A percentile compares a stretch with the other conserved stretches of the same genome.
Conservation (phyloP, 2,113 vertebrate species). For the Orcinus orca region DNA sequence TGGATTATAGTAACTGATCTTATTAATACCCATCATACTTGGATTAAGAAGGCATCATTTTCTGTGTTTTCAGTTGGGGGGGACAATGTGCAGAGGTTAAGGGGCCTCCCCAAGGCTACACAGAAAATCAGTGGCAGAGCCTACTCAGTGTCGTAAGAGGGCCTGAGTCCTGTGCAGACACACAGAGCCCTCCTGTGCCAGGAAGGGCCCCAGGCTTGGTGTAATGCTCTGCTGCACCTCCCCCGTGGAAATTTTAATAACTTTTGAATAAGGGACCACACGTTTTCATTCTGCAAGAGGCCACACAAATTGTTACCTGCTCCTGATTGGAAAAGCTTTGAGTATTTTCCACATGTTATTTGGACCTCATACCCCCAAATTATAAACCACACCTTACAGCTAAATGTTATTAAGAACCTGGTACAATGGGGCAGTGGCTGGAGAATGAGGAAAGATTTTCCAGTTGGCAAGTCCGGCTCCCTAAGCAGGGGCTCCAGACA, state of each 20-base stretch:
- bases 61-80: not conserved
- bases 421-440: too few species aligned
- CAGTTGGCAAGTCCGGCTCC: fast-evolving
- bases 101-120: too few species aligned
- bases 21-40: not conserved
- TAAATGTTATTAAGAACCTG: not conserved
- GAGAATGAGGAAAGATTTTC: not conserved
- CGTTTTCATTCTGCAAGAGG: not conserved
- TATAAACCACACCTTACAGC: not conserved
- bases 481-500: not conserved
- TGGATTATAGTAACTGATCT: not conserved
- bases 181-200: too few species aligned
- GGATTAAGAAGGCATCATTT: not conserved
- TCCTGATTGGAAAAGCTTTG: not conserved
- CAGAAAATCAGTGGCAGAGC: not conserved
- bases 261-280: not conserved
- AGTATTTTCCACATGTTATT: not conserved
- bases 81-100: not conserved
- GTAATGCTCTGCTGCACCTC: too few species aligned
- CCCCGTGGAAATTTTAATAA: not conserved
- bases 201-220: fast-evolving
- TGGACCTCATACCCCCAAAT: not conserved
- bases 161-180: fast-evolving
- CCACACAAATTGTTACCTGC: not conserved
- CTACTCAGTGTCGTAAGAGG: fast-evolving